These are phyloP conservation scores for Scyliorhinus canicula DNA, from an alignment of 2,797 vertebrate species.

Conservation along the genomic window DNA sequence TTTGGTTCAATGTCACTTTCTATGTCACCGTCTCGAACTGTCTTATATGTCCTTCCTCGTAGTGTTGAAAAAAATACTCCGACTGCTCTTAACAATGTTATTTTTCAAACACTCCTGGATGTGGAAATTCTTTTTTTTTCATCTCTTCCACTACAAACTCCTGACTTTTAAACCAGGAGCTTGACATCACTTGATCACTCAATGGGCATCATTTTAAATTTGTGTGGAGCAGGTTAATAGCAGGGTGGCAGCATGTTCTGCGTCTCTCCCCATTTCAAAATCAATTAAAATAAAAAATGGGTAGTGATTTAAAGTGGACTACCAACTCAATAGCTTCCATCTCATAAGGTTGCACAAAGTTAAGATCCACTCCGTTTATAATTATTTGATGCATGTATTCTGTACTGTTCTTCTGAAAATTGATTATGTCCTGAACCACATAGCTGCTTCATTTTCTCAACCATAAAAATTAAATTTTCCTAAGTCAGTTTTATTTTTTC, in stretches of 20 bases:
- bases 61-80: background rate
- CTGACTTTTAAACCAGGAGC: background rate
- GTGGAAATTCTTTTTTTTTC: background rate
- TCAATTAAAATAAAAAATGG: background rate
- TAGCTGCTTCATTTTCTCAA: background rate
- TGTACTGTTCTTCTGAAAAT: background rate
- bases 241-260: background rate
- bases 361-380: background rate
- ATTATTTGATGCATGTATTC: background rate
- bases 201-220: background rate
- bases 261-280: too few relatives aligned
- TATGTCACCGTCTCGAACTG: too few relatives aligned
- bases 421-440: background rate
- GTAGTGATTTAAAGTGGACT: background rate
- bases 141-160: background rate
- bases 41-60: background rate
- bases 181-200: background rate
- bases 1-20: too few relatives aligned
- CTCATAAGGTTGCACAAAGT: too few relatives aligned
- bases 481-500: background rate
- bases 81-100: background rate
- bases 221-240: background rate
- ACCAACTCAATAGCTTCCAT: background rate
- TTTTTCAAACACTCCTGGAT: background rate
- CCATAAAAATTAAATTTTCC: background rate